These are phyloP conservation scores for Ptychadena robeensis DNA, from an alignment of 2,797 vertebrate species.

Conservation along the genomic window DNA sequence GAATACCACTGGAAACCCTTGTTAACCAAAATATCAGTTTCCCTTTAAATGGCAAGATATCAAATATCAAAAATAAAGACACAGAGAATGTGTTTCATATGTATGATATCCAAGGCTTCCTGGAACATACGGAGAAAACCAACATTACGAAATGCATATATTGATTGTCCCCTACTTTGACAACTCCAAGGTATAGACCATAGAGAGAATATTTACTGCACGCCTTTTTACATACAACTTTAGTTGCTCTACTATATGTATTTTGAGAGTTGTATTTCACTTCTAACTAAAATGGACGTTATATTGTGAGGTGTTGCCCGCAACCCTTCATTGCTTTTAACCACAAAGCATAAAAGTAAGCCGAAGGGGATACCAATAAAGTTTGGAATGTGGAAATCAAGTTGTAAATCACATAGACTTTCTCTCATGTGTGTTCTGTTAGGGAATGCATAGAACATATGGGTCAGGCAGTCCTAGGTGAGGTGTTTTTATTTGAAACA, in stretches of 20 bases:
- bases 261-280: background rate
- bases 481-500: conserved; percentile 4
- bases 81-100: background rate
- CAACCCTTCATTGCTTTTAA: conserved; percentile 12
- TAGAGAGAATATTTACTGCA: background rate
- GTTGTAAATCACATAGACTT: conserved; percentile 19
- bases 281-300: conserved; percentile 1
- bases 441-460: background rate
- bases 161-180: background rate
- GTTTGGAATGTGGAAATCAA: conserved; percentile 8
- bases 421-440: conserved; percentile 18
- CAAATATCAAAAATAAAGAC: background rate
- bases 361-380: conserved; percentile 24
- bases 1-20: background rate
- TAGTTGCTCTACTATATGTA: background rate
- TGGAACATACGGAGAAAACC: background rate
- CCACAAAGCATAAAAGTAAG: conserved; percentile 30
- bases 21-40: background rate
- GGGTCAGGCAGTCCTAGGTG: background rate
- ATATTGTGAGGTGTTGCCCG: conserved; percentile 25
- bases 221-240: background rate
- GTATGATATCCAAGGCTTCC: background rate
- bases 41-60: background rate
- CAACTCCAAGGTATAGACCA: background rate
- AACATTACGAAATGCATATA: background rate